Conservation (phyloP, 2,113 vertebrate species). For the Nothocercus julius region DNA sequence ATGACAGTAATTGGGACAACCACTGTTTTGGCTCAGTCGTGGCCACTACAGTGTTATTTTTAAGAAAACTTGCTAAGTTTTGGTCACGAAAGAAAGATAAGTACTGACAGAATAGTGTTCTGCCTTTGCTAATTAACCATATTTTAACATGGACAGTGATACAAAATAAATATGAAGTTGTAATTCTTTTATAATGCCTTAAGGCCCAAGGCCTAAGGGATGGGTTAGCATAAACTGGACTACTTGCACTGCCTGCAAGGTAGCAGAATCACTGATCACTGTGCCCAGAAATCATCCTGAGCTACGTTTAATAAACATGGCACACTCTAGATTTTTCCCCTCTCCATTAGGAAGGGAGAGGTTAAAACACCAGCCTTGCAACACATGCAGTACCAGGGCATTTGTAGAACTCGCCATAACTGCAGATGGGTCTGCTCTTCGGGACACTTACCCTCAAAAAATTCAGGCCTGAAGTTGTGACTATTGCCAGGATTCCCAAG, state of each 20-base stretch:
- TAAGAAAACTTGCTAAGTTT: neutral
- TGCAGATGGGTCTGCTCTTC: no score
- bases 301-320: accelerated
- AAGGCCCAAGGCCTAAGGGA: neutral
- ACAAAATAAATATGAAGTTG: neutral
- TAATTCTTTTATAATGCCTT: neutral
- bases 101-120: neutral
- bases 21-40: neutral
- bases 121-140: neutral
- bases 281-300: neutral
- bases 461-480: neutral
- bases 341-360: neutral
- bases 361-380: neutral
- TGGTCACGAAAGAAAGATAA: neutral
- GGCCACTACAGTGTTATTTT: neutral
- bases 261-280: neutral
- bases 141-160: neutral
- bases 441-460: no score
- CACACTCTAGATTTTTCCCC: neutral
- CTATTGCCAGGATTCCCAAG: neutral
- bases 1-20: neutral
- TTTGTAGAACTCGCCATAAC: neutral
- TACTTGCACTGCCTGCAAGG: neutral
- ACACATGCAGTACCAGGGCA: neutral
- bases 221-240: neutral